phyloP scores from a whole-genome alignment of 2,113 vertebrate genomes.

The Tupaia chinensis region DNA sequence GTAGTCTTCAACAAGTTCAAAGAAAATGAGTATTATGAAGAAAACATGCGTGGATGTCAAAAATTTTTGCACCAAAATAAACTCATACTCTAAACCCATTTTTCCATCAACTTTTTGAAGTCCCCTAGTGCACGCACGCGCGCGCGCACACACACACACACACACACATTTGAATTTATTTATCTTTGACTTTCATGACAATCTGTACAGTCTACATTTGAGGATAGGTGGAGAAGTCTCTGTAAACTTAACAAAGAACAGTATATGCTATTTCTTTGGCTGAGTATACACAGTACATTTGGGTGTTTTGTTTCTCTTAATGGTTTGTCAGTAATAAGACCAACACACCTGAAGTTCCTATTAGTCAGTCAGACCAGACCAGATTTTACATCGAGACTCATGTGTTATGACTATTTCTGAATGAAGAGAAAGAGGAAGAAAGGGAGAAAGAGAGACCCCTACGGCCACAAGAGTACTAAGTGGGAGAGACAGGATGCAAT shows the following conservation, averaged over 20 bases:
- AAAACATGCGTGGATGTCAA: too few relatives aligned
- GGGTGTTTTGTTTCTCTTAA: slow-evolving; percentile 15
- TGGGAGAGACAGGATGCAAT: neutral
- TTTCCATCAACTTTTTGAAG: too few relatives aligned
- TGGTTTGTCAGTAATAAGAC: neutral
- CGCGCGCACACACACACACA: too few relatives aligned
- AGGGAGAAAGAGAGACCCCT: neutral
- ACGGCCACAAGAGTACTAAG: neutral
- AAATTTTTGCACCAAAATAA: too few relatives aligned
- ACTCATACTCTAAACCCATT: too few relatives aligned
- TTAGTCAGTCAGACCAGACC: slow-evolving; percentile 2
- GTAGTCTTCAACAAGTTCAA: too few relatives aligned
- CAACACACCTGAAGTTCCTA: neutral
- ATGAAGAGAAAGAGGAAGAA: slow-evolving; percentile 18
- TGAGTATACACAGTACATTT: slow-evolving; percentile 3
- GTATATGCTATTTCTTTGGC: neutral
- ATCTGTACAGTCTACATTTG: neutral
- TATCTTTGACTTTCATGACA: neutral
- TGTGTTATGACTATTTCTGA: neutral
- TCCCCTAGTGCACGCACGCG: too few relatives aligned
- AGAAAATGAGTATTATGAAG: too few relatives aligned
- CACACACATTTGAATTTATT: neutral
- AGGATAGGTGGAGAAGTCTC: neutral
- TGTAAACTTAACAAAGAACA: neutral
- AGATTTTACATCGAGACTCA: slow-evolving; percentile 10